phyloP scores from a whole-genome alignment of 1,140 invertebrate genomes.

The Cotesia chilonis region DNA sequence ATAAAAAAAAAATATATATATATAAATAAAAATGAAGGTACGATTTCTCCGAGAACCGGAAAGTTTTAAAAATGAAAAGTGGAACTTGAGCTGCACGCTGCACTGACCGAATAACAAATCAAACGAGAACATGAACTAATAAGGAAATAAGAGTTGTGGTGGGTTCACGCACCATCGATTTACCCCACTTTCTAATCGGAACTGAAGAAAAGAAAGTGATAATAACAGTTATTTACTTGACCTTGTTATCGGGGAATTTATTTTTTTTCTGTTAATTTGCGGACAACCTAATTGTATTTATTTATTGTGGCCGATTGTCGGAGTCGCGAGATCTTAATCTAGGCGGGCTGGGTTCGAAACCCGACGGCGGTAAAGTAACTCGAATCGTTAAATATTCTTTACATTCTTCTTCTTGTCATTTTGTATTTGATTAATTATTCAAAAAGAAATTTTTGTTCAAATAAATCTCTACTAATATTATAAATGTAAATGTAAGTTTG shows the following conservation, averaged over 20 bases:
- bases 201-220: slow-evolving; percentile 41
- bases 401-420: too few species aligned
- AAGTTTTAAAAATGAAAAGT: slow-evolving; percentile 29
- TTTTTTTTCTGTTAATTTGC: neutral
- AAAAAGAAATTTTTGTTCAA: too few species aligned
- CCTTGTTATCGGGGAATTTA: slow-evolving; percentile 21
- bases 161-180: slow-evolving; percentile 39
- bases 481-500: too few species aligned
- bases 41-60: slow-evolving; percentile 17
- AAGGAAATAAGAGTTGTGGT: slow-evolving; percentile 24
- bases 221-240: slow-evolving; percentile 33
- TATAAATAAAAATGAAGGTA: slow-evolving; percentile 17
- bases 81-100: slow-evolving; percentile 22
- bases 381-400: too few species aligned
- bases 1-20: neutral
- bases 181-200: slow-evolving; percentile 43
- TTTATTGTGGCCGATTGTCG: neutral
- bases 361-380: too few species aligned
- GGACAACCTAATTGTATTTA: neutral
- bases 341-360: too few species aligned
- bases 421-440: too few species aligned
- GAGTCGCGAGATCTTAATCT: neutral
- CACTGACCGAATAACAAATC: slow-evolving; percentile 6
- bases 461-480: too few species aligned
- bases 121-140: slow-evolving; percentile 10